These are phyloP conservation scores for Crambe crambe DNA, from an alignment of 37 sponge, comb jelly and placozoan species.

Conservation along the genomic window DNA sequence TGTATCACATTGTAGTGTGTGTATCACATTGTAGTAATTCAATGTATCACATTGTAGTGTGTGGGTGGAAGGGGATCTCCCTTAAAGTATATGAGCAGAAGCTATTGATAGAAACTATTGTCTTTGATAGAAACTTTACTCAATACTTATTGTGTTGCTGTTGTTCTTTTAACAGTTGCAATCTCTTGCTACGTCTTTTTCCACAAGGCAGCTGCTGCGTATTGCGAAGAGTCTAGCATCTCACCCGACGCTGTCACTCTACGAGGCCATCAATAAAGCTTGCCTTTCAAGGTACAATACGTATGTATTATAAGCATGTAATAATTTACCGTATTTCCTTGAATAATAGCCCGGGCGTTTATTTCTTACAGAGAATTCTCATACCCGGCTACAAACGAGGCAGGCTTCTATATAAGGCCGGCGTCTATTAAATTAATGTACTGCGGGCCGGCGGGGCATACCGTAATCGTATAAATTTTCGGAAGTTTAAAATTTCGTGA, in stretches of 20 bases:
- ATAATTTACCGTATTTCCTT: too few species aligned
- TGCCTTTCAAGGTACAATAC: slow-evolving; percentile 56
- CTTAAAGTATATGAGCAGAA: too few species aligned
- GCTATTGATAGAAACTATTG: too few species aligned
- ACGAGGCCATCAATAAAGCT: slow-evolving; percentile 58
- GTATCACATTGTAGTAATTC: background rate
- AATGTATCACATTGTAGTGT: background rate
- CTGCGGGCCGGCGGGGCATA: too few species aligned
- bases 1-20: background rate
- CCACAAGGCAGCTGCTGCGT: slow-evolving; percentile 81
- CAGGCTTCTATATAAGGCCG: too few species aligned
- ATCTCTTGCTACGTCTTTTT: slow-evolving; percentile 67
- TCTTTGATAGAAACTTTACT: background rate
- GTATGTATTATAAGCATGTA: background rate
- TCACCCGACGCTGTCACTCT: slow-evolving; percentile 32
- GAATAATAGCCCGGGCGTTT: too few species aligned
- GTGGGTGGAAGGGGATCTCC: too few species aligned
- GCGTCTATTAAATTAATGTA: too few species aligned
- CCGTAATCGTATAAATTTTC: too few species aligned
- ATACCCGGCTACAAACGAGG: too few species aligned
- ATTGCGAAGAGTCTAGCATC: slow-evolving; percentile 51
- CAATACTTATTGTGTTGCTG: background rate
- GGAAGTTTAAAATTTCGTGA: too few species aligned
- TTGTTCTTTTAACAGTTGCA: slow-evolving; percentile 35
- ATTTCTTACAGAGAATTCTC: too few species aligned